These are phyloP conservation scores for Nycteola revayana DNA, from an alignment of 2,888 invertebrate species.

Conservation along the genomic window DNA sequence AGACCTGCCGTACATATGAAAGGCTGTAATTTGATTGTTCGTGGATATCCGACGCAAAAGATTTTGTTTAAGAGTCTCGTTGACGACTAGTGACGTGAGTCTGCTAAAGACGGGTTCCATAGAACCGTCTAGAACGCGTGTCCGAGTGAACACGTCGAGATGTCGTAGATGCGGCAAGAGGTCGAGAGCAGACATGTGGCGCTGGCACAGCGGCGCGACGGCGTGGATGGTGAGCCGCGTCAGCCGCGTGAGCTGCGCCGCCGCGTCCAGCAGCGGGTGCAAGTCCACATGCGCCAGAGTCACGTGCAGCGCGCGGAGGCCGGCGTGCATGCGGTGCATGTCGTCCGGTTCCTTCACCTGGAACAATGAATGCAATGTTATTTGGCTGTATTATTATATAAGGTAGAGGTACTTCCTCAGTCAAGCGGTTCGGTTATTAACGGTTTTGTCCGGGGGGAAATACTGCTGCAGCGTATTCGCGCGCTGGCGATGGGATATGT, in stretches of 20 bases:
- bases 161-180: constrained; percentile 24
- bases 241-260: not conserved
- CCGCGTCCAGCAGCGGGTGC: constrained; percentile 5
- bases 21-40: constrained; percentile 13
- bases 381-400: too few species aligned
- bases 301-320: constrained; percentile 11
- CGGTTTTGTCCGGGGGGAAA: too few species aligned
- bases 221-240: constrained; percentile 6
- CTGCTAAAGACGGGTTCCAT: constrained; percentile 9
- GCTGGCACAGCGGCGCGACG: constrained; percentile 2
- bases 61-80: constrained; percentile 25
- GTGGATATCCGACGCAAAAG: constrained; percentile 21
- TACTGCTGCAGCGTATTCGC: too few species aligned
- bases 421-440: too few species aligned
- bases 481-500: too few species aligned
- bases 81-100: constrained; percentile 32
- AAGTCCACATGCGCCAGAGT: too few species aligned
- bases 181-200: constrained; percentile 14
- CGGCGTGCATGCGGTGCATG: constrained; percentile 14
- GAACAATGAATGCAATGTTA: too few species aligned
- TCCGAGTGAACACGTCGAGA: constrained; percentile 30
- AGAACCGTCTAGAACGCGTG: constrained; percentile 4
- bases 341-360: constrained; percentile 7
- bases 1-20: constrained; percentile 45
- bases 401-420: too few species aligned